Conservation (phyloP, 2,113 vertebrate species). For the Puffinus mauretanicus region DNA sequence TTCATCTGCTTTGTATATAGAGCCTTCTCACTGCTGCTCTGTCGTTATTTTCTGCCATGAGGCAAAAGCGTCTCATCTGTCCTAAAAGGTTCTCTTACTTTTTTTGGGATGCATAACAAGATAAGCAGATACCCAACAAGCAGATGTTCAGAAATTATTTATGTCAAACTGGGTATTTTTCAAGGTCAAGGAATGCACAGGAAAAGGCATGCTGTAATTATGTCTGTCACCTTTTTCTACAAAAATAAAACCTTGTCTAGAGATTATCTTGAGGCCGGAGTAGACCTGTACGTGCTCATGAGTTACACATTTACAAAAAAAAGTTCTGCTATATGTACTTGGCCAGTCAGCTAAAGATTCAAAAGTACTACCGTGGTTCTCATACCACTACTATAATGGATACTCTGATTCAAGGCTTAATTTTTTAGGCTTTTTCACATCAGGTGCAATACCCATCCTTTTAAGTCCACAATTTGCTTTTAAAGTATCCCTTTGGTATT, state of each 20-base stretch:
- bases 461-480: background rate
- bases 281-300: background rate
- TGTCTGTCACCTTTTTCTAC: background rate
- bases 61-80: background rate
- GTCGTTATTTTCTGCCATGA: fast-evolving
- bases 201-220: background rate
- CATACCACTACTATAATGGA: background rate
- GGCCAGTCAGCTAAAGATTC: background rate
- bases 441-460: background rate
- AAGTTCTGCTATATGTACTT: background rate
- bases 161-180: background rate
- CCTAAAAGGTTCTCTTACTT: background rate
- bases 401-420: background rate
- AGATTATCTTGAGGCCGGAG: background rate
- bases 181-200: background rate
- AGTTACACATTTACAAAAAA: background rate
- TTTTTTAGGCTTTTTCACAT: background rate
- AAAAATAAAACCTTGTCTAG: conserved; percentile 30
- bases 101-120: background rate
- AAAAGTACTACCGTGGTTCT: background rate
- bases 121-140: background rate
- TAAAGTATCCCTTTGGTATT: background rate
- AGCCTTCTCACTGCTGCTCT: background rate
- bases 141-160: background rate
- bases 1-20: background rate